phyloP scores from a whole-genome alignment of 2,888 invertebrate genomes.

The Amphipoea oculea region DNA sequence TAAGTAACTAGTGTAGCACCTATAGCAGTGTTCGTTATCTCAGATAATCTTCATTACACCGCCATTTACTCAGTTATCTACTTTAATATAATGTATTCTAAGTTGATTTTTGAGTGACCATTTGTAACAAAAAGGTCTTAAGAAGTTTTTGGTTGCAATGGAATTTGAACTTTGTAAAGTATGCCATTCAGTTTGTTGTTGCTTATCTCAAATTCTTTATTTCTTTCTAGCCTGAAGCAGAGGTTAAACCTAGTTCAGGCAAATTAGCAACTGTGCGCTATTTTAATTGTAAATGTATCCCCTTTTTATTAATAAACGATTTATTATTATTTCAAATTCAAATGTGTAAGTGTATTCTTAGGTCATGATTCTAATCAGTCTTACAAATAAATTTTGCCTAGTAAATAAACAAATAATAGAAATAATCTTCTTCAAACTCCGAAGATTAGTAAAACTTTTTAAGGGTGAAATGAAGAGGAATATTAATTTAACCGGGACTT shows the following conservation, averaged over 20 bases:
- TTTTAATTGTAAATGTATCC: no score
- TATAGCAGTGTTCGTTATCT: background rate
- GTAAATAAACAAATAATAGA: constrained; percentile 27
- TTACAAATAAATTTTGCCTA: background rate
- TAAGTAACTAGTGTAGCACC: background rate
- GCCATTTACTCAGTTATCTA: background rate
- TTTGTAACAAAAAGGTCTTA: background rate
- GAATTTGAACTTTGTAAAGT: background rate
- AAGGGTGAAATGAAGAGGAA: constrained; percentile 29
- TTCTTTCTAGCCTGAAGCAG: no score
- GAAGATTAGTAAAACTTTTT: constrained; percentile 39
- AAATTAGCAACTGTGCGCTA: no score
- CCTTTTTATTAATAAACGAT: no score
- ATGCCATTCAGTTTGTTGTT: background rate
- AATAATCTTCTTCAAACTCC: constrained; percentile 35
- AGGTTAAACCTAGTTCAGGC: no score
- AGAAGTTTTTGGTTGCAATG: background rate
- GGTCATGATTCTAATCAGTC: background rate
- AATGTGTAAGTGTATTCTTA: background rate
- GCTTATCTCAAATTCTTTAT: background rate
- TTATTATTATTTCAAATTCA: background rate
- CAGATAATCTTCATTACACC: background rate
- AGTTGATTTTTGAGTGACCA: background rate
- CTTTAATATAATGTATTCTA: background rate
- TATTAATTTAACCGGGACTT: constrained; percentile 50